phyloP scores from a whole-genome alignment of 2,113 vertebrate species.

The Calyptommatus sinebrachiatus region DNA sequence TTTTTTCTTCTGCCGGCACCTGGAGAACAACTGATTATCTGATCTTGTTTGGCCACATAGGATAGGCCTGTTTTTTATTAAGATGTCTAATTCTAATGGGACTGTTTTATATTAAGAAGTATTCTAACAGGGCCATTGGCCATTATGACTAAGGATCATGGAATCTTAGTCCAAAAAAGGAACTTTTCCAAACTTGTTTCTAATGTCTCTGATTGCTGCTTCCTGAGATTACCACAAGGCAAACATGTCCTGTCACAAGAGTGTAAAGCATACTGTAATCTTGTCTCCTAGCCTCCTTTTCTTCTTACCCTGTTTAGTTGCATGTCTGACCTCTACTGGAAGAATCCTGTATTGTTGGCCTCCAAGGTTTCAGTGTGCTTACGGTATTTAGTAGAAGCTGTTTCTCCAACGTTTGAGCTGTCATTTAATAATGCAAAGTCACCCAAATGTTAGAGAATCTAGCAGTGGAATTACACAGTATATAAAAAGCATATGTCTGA shows the following conservation, averaged over 20 bases:
- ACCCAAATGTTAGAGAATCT: constrained; percentile 5
- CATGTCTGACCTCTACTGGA: constrained; percentile 11
- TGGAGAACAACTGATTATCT: constrained; percentile 43
- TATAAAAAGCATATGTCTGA: neutral
- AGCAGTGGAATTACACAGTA: constrained; percentile 27
- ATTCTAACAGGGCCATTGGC: too few relatives aligned
- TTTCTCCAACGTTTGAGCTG: neutral
- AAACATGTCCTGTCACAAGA: constrained; percentile 4
- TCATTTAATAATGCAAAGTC: neutral
- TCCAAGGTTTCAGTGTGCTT: neutral
- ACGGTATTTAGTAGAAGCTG: neutral
- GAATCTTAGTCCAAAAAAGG: too few relatives aligned
- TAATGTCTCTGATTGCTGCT: constrained; percentile 60
- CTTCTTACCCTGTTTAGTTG: constrained; percentile 21
- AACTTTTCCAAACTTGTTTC: neutral
- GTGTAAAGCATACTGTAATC: neutral
- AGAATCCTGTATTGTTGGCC: constrained; percentile 4
- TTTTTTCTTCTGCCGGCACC: neutral
- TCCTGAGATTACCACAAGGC: constrained; percentile 1
- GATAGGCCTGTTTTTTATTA: constrained; percentile 44
- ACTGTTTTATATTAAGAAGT: too few relatives aligned
- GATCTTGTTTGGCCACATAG: constrained; percentile 52
- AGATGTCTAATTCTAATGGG: neutral
- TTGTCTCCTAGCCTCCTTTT: neutral
- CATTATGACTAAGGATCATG: too few relatives aligned